Evolutionary conservation across 2,888 invertebrate species (phyloP).

Genomic region (Sphecodes monilicornis): DNA sequence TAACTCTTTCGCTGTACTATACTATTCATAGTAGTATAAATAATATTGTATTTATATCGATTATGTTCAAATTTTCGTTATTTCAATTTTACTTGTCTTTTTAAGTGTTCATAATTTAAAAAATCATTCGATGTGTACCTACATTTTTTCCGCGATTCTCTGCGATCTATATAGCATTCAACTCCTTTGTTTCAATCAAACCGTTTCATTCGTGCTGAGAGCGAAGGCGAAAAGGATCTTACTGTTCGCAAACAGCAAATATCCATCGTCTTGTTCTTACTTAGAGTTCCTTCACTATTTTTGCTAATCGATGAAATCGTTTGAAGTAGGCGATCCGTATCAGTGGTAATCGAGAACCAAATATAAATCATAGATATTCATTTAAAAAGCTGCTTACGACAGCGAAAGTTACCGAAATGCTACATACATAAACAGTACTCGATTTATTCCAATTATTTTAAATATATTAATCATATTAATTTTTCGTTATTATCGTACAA

Average conservation of each 20-base stretch:
- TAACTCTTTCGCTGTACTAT: no score
- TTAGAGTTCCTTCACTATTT: constrained; percentile 23
- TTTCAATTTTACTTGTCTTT: background rate
- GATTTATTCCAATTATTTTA: background rate
- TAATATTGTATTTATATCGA: background rate
- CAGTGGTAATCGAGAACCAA: background rate
- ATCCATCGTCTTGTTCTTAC: constrained; percentile 62
- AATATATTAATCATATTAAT: background rate
- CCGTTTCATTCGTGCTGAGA: constrained; percentile 72
- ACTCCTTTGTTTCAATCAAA: constrained; percentile 25
- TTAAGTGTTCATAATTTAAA: background rate
- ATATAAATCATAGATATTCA: background rate
- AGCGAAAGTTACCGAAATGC: background rate
- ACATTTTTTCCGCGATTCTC: background rate
- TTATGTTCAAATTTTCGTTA: background rate
- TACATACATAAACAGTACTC: background rate
- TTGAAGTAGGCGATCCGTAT: constrained; percentile 35
- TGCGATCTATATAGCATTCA: constrained; percentile 12
- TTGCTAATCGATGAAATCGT: constrained; percentile 52
- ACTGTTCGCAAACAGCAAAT: constrained; percentile 74
- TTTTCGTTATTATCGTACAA: background rate
- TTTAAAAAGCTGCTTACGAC: background rate
- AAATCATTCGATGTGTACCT: background rate
- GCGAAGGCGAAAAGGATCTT: constrained; percentile 71
- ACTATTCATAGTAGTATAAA: no score